Evolutionary conservation across 2,888 invertebrate species (phyloP), one percentile per base, ranked within the genome.

Genomic region (Tanytarsus gracilentus): DNA sequence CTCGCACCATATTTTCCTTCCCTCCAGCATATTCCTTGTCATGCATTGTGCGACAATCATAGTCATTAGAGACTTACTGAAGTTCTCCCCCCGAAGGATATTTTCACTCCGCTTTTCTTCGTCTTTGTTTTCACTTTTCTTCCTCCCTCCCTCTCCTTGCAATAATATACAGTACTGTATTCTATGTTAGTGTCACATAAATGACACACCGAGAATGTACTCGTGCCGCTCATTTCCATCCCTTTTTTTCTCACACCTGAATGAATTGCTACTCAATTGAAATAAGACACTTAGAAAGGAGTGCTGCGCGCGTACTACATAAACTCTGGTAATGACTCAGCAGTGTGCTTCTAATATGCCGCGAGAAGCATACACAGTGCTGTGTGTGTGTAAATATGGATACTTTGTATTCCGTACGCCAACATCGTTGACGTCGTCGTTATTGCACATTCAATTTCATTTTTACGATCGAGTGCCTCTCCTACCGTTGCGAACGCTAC

Each of bases 381-480:
- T 23, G 44, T 23, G 44, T 23, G 33, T 33, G 33, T 33, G 9
- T 33, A 33, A 14, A 36, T 16, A n/a, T 9, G 16, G n/a, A 36
- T 36, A 36, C 36, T 36, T 36, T 16, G 44, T 44, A 44, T 44
- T 44, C 44, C 18, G 9, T 44, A 23, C 21, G 11, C 44, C n/a
- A n/a, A n/a, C n/a, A n/a, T n/a, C n/a, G n/a, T n/a, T n/a, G 23
- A 44, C 23, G 44, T 44, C 44, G 44, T 9, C 9, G 44, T 44
- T 44, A 44, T 44, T 44, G 44, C 44, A 44, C 44, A 44, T 44
- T 44, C 44, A 44, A 44, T 44, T 44, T 44, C 44, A 44, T 44
- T 44, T 44, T 44, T 44, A 44, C 44, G 44, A 44, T 44, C 44
- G 18, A 44, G 21, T 44, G 44, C 44, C 44, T 44, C 8, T 40